These are phyloP conservation scores for Actias luna DNA, from an alignment of 2,888 invertebrate genomes.

Conservation along the genomic window DNA sequence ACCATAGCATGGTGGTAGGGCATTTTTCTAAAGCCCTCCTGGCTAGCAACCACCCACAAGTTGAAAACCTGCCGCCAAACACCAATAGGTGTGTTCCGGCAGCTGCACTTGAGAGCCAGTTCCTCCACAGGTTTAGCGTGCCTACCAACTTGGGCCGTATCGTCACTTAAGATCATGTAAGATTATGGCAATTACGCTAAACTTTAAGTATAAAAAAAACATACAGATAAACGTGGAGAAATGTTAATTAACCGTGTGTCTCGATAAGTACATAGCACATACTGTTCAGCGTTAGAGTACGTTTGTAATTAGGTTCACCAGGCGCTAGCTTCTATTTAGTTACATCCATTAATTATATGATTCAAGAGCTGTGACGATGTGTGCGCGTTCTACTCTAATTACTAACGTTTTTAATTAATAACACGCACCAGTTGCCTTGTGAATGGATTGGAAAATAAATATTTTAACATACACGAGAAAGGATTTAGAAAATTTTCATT, in stretches of 20 bases:
- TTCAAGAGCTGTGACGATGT: constrained; percentile 2
- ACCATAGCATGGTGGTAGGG: too few relatives aligned
- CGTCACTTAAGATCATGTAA: too few relatives aligned
- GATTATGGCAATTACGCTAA: too few relatives aligned
- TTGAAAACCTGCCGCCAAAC: too few relatives aligned
- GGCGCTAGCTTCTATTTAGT: constrained; percentile 10
- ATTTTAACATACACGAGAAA: background rate
- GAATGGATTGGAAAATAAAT: background rate
- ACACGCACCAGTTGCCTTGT: background rate
- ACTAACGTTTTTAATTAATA: constrained; percentile 1
- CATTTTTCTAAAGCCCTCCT: too few relatives aligned
- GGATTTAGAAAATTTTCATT: too few relatives aligned
- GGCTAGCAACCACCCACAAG: too few relatives aligned
- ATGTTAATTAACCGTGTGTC: background rate
- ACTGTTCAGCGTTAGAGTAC: background rate
- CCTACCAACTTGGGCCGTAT: too few relatives aligned
- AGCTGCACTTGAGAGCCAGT: too few relatives aligned
- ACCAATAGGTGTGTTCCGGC: too few relatives aligned
- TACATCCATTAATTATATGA: constrained; percentile 14
- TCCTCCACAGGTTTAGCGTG: too few relatives aligned
- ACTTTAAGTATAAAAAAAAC: background rate
- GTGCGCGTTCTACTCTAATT: background rate
- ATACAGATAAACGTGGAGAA: background rate
- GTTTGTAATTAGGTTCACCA: constrained; percentile 15
- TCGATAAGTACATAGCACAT: background rate